Conservation (phyloP, 2,888 invertebrate species). For the Piscicola geometra region DNA sequence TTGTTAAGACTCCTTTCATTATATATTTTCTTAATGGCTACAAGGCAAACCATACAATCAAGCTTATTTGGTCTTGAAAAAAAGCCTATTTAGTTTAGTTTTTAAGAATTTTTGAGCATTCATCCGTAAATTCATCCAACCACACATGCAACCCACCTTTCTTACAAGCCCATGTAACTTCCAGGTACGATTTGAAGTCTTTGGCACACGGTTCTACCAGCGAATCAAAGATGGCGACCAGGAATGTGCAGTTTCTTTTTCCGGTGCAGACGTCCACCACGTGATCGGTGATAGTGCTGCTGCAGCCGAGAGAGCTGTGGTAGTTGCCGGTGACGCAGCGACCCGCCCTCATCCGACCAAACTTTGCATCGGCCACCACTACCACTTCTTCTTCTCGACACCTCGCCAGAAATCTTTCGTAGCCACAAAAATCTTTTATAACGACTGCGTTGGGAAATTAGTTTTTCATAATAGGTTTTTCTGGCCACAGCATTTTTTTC, state of each 20-base stretch:
- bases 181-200: slow-evolving; percentile 43
- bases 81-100: too few relatives aligned
- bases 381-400: slow-evolving; percentile 39
- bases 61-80: too few relatives aligned
- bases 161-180: slow-evolving; percentile 41
- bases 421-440: slow-evolving; percentile 39
- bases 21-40: too few relatives aligned
- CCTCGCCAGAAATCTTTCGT: slow-evolving; percentile 40
- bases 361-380: slow-evolving; percentile 39
- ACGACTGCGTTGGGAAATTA: too few relatives aligned
- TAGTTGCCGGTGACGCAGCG: slow-evolving; percentile 42
- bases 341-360: slow-evolving; percentile 42
- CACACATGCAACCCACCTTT: slow-evolving; percentile 31
- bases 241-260: slow-evolving; percentile 39
- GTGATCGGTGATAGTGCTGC: slow-evolving; percentile 39
- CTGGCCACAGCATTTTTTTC: too few relatives aligned
- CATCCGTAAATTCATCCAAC: too few relatives aligned
- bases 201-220: slow-evolving; percentile 44
- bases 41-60: too few relatives aligned
- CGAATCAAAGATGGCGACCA: slow-evolving; percentile 42
- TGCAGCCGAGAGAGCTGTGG: slow-evolving; percentile 40
- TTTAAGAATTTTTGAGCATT: too few relatives aligned
- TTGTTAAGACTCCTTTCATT: too few relatives aligned
- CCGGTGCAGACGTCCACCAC: slow-evolving; percentile 38
- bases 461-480: too few relatives aligned